Conservation (phyloP, 2,113 vertebrate species). For the Conger conger region DNA sequence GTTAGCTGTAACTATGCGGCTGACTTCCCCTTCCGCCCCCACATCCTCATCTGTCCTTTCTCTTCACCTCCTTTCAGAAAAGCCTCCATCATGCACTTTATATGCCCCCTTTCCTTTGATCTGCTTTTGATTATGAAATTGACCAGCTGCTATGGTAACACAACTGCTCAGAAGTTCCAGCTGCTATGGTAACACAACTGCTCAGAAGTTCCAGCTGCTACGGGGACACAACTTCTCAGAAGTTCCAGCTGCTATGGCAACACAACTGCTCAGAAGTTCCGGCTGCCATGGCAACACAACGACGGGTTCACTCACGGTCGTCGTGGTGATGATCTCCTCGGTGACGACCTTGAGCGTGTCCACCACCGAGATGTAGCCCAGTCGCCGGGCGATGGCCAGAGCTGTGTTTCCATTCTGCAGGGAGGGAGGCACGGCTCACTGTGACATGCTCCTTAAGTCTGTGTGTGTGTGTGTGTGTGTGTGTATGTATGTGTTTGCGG, state of each 20-base stretch:
- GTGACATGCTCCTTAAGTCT: conserved; percentile 8
- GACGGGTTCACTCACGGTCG: conserved; percentile 76
- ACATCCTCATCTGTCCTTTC: no score
- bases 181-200: background rate
- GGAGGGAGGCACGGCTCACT: conserved; percentile 22
- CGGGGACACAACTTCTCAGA: background rate
- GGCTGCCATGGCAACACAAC: background rate
- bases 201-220: background rate
- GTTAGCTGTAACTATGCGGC: no score
- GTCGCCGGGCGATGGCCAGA: conserved; percentile 85
- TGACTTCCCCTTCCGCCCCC: no score
- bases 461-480: background rate
- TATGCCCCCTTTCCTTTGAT: background rate
- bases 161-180: background rate
- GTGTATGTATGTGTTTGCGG: background rate
- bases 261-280: background rate
- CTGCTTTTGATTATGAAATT: background rate
- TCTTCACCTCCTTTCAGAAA: no score
- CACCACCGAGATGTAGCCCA: conserved; percentile 98
- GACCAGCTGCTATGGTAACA: background rate
- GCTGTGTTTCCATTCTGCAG: conserved; percentile 93
- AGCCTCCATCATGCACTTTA: background rate
- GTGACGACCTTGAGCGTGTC: conserved; percentile 96
- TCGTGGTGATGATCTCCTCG: conserved; percentile 93
- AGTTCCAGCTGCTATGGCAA: background rate